These are phyloP conservation scores for Lathronympha strigana DNA, from an alignment of 2,888 invertebrate species.

Conservation along the genomic window DNA sequence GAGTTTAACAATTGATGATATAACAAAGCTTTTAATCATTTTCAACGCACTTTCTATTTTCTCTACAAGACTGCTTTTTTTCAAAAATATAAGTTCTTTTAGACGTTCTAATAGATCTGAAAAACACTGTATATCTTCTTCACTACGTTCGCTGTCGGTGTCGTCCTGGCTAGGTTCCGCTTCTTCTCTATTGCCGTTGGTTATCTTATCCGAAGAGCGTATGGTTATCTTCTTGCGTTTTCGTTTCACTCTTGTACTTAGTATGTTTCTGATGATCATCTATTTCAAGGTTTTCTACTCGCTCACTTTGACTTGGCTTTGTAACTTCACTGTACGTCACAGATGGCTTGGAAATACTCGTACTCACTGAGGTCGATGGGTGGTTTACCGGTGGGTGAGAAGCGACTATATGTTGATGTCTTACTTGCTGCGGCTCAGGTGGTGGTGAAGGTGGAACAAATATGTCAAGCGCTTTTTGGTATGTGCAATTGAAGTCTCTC, in stretches of 20 bases:
- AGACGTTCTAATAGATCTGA: background rate
- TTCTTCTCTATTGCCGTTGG: background rate
- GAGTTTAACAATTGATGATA: slow-evolving; percentile 1
- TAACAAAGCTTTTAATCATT: background rate
- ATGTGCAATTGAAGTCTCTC: slow-evolving; percentile 45
- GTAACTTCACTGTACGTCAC: too few relatives aligned
- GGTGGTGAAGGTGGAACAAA: slow-evolving; percentile 22
- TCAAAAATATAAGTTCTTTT: background rate
- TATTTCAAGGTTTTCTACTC: too few relatives aligned
- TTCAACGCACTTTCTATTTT: background rate
- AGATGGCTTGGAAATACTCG: too few relatives aligned
- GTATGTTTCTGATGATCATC: background rate
- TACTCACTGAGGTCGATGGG: background rate
- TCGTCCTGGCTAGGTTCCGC: background rate
- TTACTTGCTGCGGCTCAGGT: background rate
- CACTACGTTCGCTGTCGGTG: background rate
- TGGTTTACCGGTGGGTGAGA: background rate
- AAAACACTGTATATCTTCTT: too few relatives aligned
- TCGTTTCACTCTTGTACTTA: background rate
- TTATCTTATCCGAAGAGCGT: background rate
- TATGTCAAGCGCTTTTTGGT: too few relatives aligned
- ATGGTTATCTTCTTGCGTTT: background rate
- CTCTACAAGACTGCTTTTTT: background rate
- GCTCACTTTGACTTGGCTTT: too few relatives aligned
- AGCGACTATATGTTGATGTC: background rate